A percentile compares a stretch with the other conserved stretches of the same genome.
Evolutionary conservation across 2,888 invertebrate genomes (phyloP).

Genomic region (Leucophora obtusa): DNA sequence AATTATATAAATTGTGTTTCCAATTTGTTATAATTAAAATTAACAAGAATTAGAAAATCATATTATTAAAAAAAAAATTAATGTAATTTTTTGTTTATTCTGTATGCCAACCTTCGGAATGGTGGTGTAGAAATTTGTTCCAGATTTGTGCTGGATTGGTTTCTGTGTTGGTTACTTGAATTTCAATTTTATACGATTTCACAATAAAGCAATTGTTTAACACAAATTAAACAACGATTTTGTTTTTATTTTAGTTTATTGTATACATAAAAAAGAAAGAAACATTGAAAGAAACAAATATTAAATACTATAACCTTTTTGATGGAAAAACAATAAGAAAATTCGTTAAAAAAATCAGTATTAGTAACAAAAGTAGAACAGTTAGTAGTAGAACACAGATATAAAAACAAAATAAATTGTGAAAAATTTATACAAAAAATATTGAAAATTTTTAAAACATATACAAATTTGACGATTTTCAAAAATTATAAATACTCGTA

Average conservation of each 20-base stretch:
- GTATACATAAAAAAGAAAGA: slow-evolving; percentile 43
- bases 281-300: slow-evolving; percentile 56
- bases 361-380: slow-evolving; percentile 42
- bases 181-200: slow-evolving; percentile 53
- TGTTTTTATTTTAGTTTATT: slow-evolving; percentile 2
- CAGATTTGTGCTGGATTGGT: slow-evolving; percentile 78
- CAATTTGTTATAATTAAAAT: slow-evolving; percentile 30
- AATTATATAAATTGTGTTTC: slow-evolving; percentile 21
- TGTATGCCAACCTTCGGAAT: slow-evolving; percentile 76
- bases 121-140: slow-evolving; percentile 76
- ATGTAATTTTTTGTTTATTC: slow-evolving; percentile 33
- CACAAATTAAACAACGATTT: slow-evolving; percentile 51
- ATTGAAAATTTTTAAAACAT: slow-evolving; percentile 14
- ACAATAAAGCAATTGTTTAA: slow-evolving; percentile 47
- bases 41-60: slow-evolving; percentile 17
- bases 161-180: slow-evolving; percentile 67
- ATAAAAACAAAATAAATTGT: background rate
- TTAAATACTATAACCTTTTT: slow-evolving; percentile 36
- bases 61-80: slow-evolving; percentile 8
- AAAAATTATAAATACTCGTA: background rate
- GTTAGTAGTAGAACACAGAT: slow-evolving; percentile 48
- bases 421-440: background rate
- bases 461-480: background rate
- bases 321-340: slow-evolving; percentile 2
- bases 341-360: background rate